Conservation (phyloP, 2,888 invertebrate species). For the Macroteleia sp. region DNA sequence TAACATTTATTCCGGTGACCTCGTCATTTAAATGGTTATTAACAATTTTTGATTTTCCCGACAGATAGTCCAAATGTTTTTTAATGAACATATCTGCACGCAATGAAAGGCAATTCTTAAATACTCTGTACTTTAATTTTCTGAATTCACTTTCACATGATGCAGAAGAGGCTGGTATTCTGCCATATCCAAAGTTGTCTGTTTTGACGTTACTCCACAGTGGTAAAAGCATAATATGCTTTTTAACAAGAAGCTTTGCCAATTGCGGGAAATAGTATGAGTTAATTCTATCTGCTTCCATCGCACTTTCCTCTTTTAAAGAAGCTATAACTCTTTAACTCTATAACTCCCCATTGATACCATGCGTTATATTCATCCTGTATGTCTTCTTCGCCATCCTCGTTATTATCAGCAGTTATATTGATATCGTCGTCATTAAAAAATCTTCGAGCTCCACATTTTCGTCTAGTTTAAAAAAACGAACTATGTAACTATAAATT, state of each 20-base stretch:
- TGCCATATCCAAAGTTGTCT: slow-evolving; percentile 1
- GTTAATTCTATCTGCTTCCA: neutral
- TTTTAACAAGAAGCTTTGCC: neutral
- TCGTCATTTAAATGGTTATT: too few species aligned
- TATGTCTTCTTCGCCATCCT: neutral
- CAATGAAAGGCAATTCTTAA: neutral
- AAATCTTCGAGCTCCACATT: too few species aligned
- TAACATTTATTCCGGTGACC: too few species aligned
- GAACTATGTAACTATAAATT: too few species aligned
- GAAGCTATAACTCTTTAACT: neutral
- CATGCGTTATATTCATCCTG: neutral
- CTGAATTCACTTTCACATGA: slow-evolving; percentile 14
- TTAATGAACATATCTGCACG: neutral
- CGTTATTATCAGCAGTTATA: too few species aligned
- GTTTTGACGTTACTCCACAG: neutral
- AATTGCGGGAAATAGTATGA: neutral
- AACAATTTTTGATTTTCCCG: too few species aligned
- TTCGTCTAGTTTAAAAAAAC: too few species aligned
- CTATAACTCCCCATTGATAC: neutral
- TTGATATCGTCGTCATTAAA: too few species aligned
- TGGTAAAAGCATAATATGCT: neutral
- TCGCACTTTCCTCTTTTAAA: neutral
- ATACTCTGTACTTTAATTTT: neutral
- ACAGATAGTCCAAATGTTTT: neutral
- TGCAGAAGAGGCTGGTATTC: slow-evolving; percentile 8